Evolutionary conservation across 2,113 vertebrate genomes (phyloP), one percentile per base, ranked within the genome.

Genomic region (Scatophagus argus): DNA sequence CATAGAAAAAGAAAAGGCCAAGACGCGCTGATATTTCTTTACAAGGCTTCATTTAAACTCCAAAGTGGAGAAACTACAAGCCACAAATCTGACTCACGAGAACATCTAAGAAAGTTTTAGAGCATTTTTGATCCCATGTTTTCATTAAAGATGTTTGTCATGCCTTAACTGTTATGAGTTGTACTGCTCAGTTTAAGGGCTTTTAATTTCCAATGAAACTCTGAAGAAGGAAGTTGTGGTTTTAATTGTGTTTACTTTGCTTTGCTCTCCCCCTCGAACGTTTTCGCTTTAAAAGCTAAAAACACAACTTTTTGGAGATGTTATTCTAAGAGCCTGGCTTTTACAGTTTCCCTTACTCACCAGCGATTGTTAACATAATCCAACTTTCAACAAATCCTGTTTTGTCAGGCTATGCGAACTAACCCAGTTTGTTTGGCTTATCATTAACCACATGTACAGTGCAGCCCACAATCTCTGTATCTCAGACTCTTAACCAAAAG

Each of bases 321-420:
- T 91, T 94, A 70, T 92, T 90, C 31, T 83, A 83, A 88, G 71
- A 81, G 81, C 67, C 55, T 25, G 49, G 70, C 82, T 81, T 90
- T 91, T 79, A 89, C 72, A 71, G 84, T 87, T 86, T 74, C 79
- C 63, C 76, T 74, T 78, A 54, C 84, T 86, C 84, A 87, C 56
- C 61, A 61, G 70, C 34, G 58, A 92, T 85, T 89, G 87, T 91
- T 89, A 90, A 88, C 72, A 54, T 91, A 92, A 93, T 93, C 90
- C 90, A 82, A 66, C 81, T 93, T 94, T 94, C 92, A 94, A 89
- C 93, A 90, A 84, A 83, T 87, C 36, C 51, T 91, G 91, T 90
- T 94, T 93, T 90, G 91, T 86, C 86, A 90, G 77, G 69, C 87
- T 60, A 54, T 51, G 44, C 58, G 68, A 67, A 74, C 90, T 85